Conservation (phyloP, 1,140 invertebrate species). For the Paraescarpia echinospica region DNA sequence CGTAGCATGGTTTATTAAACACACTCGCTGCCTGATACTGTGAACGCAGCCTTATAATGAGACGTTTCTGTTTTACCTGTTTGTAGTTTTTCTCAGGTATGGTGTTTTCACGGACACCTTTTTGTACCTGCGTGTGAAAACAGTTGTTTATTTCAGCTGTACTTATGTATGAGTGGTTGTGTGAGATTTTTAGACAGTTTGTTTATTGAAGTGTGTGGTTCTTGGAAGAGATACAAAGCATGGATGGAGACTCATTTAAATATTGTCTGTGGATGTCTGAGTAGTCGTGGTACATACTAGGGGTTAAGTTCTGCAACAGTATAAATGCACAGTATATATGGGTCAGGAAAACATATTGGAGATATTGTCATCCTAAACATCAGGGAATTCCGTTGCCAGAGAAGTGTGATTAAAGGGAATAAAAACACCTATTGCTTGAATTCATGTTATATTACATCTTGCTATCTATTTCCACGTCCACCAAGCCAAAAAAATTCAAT, state of each 20-base stretch:
- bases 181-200: neutral
- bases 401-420: too few species aligned
- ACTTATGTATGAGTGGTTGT: neutral
- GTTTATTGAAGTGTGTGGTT: neutral
- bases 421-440: too few species aligned
- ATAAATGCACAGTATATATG: too few species aligned
- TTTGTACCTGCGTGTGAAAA: neutral
- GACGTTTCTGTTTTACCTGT: neutral
- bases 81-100: neutral
- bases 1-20: neutral
- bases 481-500: too few species aligned
- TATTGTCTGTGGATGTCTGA: neutral
- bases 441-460: too few species aligned
- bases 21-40: neutral
- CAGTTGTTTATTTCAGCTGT: neutral
- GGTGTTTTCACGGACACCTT: neutral
- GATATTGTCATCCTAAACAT: too few species aligned
- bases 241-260: neutral
- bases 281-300: neutral
- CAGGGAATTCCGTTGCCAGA: too few species aligned
- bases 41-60: neutral
- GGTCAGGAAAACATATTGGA: too few species aligned
- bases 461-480: too few species aligned
- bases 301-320: too few species aligned
- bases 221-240: neutral